Evolutionary conservation across 2,888 invertebrate species (phyloP).

Genomic region (Tetranychus piercei): DNA sequence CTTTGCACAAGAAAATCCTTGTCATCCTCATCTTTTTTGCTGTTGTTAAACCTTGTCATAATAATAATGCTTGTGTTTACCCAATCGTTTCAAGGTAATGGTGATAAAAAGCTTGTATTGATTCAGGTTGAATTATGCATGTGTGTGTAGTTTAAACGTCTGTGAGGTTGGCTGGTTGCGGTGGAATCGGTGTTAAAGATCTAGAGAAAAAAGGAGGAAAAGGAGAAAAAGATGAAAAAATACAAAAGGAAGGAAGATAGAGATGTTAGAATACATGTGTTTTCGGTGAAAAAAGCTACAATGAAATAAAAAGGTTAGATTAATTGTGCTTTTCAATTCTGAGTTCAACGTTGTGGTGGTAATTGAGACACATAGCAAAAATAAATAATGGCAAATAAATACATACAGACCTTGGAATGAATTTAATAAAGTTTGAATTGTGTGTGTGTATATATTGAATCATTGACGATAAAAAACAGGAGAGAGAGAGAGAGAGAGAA

Average conservation of each 20-base stretch:
- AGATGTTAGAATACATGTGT: too few species aligned
- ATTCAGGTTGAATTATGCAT: not conserved
- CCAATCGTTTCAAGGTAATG: constrained; percentile 1
- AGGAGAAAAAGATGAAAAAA: too few species aligned
- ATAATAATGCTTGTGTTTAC: not conserved
- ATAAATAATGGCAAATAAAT: not conserved
- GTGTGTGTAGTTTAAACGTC: not conserved
- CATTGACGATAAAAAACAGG: not conserved
- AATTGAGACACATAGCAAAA: not conserved
- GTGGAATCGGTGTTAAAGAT: too few species aligned
- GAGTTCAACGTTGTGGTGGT: not conserved
- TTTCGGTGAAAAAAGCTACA: too few species aligned
- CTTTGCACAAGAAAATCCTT: not conserved
- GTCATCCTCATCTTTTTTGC: not conserved
- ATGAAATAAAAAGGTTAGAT: too few species aligned
- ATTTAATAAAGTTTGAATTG: not conserved
- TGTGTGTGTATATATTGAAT: not conserved
- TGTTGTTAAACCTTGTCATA: not conserved
- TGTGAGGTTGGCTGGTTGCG: too few species aligned
- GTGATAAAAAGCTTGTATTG: not conserved
- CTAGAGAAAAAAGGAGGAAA: too few species aligned
- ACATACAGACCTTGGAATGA: not conserved
- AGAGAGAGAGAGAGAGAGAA: not conserved
- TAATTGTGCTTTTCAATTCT: too few species aligned
- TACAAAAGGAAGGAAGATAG: too few species aligned